These are phyloP conservation scores for Rhinoptilus africanus DNA, from an alignment of 2,113 vertebrate species.

Conservation along the genomic window DNA sequence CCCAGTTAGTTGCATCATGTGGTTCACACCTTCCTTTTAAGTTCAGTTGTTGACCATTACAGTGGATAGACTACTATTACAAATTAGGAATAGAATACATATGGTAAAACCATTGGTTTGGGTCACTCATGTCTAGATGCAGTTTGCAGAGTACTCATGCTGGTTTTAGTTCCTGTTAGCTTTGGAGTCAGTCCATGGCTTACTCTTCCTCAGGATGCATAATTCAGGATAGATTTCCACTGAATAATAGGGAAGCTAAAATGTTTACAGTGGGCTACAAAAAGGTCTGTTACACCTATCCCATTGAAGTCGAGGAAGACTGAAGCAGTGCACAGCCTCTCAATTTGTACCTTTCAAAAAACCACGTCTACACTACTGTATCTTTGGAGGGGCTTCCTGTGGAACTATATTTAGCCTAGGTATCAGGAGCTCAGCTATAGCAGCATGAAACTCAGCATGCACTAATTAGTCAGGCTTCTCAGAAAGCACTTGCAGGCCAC, in stretches of 20 bases:
- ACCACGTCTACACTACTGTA: background rate
- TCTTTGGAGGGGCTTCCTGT: background rate
- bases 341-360: background rate
- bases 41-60: background rate
- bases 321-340: background rate
- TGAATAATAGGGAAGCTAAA: background rate
- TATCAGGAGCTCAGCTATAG: background rate
- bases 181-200: background rate
- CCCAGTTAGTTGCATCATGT: background rate
- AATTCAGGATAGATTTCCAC: background rate
- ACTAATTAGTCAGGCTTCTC: slow-evolving; percentile 7
- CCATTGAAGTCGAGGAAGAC: background rate
- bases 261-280: background rate
- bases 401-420: slow-evolving; percentile 2
- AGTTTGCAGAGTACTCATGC: background rate
- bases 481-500: background rate
- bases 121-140: background rate
- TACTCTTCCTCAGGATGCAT: background rate
- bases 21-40: background rate
- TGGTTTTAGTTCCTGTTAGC: background rate
- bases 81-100: background rate
- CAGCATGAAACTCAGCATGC: slow-evolving; percentile 12
- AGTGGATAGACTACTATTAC: background rate
- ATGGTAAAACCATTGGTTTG: background rate
- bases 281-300: background rate